Base-by-base conservation (phyloP, 2,888 invertebrate species). In the Ganaspis brasiliensis region DNA sequence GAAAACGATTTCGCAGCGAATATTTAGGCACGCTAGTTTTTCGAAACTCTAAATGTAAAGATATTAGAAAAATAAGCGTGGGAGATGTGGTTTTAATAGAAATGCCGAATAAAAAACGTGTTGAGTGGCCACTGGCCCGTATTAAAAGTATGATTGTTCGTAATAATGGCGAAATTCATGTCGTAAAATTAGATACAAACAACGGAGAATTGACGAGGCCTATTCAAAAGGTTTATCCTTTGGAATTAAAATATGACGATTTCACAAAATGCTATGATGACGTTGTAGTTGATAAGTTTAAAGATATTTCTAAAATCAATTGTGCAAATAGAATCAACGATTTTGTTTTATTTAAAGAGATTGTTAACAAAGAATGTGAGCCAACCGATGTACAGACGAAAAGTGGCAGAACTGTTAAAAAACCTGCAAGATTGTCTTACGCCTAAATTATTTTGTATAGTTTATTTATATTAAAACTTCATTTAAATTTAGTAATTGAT, bases 21-120 rank as follows among this genome's bases (percentile, higher is more conserved):
- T n/a, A n/a, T n/a, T n/a, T n/a, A n/a, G n/a, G n/a, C n/a, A n/a
- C n/a, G n/a, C n/a, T n/a, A n/a, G n/a, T n/a, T n/a, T n/a, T n/a
- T n/a, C n/a, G n/a, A n/a, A n/a, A n/a, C n/a, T n/a, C n/a, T 59
- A 59, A 59, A 59, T 10, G 1, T 5, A 56, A 56, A 10, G 12
- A 12, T 2, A 1, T 2, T 1, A 56, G 10, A 24, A 12, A 1
- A 31, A 8, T 59, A 0, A 16, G 5, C 31, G 14, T 10, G 1
- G 61, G 63, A 1, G 80, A 80, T 70, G 21, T 81, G 37, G 79
- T 83, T 4, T 26, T 83, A 1, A 35, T 82, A 6, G 75, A 67
- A 1, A 63, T 73, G 26, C 77, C 79, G 14, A 67, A 76, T 21
- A 26, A 55, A 3, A 81, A 79, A 26, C 78, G 79, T 0, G 2